These are phyloP conservation scores for Sthenelais limicola DNA, from an alignment of 2,888 invertebrate species.

Conservation along the genomic window DNA sequence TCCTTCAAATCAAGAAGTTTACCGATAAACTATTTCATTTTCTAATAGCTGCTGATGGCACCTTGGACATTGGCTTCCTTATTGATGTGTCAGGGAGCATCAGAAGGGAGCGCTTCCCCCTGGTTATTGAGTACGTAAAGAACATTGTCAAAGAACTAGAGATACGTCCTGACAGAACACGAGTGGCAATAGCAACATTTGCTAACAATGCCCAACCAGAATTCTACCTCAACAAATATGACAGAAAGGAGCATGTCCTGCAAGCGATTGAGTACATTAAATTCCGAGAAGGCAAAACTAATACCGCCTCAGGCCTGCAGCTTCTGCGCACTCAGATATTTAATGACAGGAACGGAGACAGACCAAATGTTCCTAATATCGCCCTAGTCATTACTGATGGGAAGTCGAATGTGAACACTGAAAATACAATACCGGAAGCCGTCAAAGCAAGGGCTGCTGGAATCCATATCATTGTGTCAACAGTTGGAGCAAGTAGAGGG, in stretches of 20 bases:
- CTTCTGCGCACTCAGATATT: conserved; percentile 6
- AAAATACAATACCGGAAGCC: conserved; percentile 27
- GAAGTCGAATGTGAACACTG: conserved; percentile 3
- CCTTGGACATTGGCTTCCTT: conserved; percentile 20
- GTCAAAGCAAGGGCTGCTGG: conserved; percentile 32
- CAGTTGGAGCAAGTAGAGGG: conserved; percentile 38
- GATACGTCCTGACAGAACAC: conserved; percentile 39
- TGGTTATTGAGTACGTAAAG: conserved; percentile 47
- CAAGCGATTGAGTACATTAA: conserved; percentile 22
- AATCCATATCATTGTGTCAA: conserved; percentile 44
- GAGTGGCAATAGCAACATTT: conserved; percentile 50
- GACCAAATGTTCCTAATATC: conserved; percentile 19
- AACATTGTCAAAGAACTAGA: conserved; percentile 47
- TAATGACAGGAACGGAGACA: not conserved
- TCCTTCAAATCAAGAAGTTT: too few species aligned
- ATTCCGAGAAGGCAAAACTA: conserved; percentile 15
- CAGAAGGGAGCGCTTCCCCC: conserved; percentile 25
- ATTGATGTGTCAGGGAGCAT: conserved; percentile 41
- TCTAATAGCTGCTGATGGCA: conserved; percentile 7
- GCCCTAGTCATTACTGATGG: conserved; percentile 36
- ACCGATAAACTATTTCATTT: not conserved
- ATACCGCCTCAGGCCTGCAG: conserved; percentile 27
- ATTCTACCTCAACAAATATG: conserved; percentile 24
- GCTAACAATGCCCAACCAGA: conserved; percentile 40
- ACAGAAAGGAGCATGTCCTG: conserved; percentile 24